Conservation (phyloP, 2,113 vertebrate species). For the Myrmophylax atrothorax region DNA sequence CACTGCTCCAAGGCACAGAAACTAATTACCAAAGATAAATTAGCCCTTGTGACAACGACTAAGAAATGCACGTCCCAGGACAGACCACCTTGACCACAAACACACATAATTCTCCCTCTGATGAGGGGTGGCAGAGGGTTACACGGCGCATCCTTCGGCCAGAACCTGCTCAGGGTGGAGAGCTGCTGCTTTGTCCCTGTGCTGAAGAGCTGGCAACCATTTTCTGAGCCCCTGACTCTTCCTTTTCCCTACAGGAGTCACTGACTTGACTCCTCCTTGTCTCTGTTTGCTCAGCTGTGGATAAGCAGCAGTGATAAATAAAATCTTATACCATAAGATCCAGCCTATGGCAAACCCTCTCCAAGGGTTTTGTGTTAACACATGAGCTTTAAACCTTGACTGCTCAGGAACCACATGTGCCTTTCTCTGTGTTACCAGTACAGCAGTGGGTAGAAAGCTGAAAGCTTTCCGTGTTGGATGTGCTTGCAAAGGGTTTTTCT, state of each 20-base stretch:
- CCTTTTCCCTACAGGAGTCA: accelerated
- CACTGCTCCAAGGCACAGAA: conserved; percentile 50
- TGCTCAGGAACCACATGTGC: accelerated
- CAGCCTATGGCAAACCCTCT: not conserved
- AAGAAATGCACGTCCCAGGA: conserved; percentile 37
- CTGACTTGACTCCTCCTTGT: not conserved
- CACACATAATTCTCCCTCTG: conserved; percentile 6
- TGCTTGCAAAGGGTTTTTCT: not conserved
- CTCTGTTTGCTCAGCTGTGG: not conserved
- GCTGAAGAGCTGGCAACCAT: not conserved
- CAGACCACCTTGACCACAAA: conserved; percentile 34
- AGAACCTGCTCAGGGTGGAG: accelerated
- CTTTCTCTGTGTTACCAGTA: not conserved
- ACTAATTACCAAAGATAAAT: conserved; percentile 67
- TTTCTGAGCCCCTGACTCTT: not conserved
- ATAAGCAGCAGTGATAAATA: not conserved
- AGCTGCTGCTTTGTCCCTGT: not conserved
- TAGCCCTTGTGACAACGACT: conserved; percentile 48
- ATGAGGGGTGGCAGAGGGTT: not conserved
- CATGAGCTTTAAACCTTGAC: not conserved
- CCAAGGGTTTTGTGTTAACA: not conserved
- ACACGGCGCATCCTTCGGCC: not conserved
- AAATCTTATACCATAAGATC: not conserved
- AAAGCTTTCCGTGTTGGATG: not conserved
- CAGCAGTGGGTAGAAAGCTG: not conserved